Evolutionary conservation across 2,113 vertebrate genomes (phyloP).

Genomic region (Verasper variegatus): DNA sequence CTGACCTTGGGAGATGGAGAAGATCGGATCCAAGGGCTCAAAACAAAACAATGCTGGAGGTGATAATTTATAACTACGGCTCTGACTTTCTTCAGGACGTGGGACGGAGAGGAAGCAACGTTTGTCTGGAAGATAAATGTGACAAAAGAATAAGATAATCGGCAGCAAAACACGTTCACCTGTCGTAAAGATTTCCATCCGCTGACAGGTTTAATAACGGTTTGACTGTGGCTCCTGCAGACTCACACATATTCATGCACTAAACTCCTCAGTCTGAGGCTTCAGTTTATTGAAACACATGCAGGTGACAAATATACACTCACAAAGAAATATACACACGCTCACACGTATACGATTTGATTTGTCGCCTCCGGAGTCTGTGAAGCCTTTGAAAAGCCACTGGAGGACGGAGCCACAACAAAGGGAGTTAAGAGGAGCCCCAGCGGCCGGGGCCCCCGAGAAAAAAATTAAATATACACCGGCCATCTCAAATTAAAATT

Average conservation of each 20-base stretch:
- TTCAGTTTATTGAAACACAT: conserved; percentile 16
- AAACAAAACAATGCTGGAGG: conserved; percentile 7
- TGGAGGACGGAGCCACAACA: conserved; percentile 29
- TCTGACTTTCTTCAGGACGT: background rate
- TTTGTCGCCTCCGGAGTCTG: conserved; percentile 3
- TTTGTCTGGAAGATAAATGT: conserved; percentile 36
- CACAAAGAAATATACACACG: conserved; percentile 3
- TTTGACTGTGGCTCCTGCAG: background rate
- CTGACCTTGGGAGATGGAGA: conserved; percentile 18
- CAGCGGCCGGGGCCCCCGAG: background rate
- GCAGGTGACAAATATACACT: conserved; percentile 13
- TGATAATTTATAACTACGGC: background rate
- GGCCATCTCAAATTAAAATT: conserved; percentile 74
- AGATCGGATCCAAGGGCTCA: conserved; percentile 16
- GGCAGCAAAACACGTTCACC: conserved; percentile 6
- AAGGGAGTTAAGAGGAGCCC: conserved; percentile 15
- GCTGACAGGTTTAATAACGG: conserved; percentile 25
- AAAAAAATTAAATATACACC: conserved; percentile 8
- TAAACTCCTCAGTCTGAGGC: background rate
- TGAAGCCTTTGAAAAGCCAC: conserved; percentile 27
- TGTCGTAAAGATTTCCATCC: conserved; percentile 2
- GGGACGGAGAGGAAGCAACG: background rate
- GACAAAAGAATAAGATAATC: conserved; percentile 26
- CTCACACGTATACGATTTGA: background rate
- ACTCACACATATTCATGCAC: background rate